Conservation (phyloP, 2,888 invertebrate species). For the Trilocha varians region DNA sequence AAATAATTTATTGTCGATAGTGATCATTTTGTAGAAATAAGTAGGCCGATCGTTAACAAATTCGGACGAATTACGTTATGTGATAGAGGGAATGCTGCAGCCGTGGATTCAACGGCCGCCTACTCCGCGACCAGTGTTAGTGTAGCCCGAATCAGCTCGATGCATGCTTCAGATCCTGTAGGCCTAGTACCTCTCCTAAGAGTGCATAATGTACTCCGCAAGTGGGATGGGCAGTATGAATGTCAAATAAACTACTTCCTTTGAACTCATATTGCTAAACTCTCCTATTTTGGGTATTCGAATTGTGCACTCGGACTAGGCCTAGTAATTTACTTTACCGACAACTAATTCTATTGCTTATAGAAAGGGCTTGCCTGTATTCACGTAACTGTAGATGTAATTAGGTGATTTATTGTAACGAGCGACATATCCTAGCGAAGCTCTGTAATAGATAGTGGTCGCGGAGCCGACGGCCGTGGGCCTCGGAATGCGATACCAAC, state of each 20-base stretch:
- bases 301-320: too few species aligned
- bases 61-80: constrained; percentile 68
- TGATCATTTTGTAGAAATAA: constrained; percentile 69
- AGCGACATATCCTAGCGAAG: constrained; percentile 58
- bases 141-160: constrained; percentile 35
- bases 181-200: neutral
- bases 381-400: constrained; percentile 31
- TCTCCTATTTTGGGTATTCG: too few species aligned
- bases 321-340: too few species aligned
- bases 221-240: too few species aligned
- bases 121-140: constrained; percentile 21
- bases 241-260: too few species aligned
- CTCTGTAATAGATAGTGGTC: constrained; percentile 24
- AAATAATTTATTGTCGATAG: constrained; percentile 72
- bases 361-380: constrained; percentile 45
- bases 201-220: too few species aligned
- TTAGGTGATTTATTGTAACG: constrained; percentile 37
- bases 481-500: constrained; percentile 24
- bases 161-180: constrained; percentile 25
- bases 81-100: constrained; percentile 51
- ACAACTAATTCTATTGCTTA: constrained; percentile 17
- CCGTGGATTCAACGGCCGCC: constrained; percentile 37
- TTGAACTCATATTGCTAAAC: too few species aligned
- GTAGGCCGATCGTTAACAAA: constrained; percentile 69
- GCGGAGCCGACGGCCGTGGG: constrained; percentile 44